Evolutionary conservation across 1,140 invertebrate species (phyloP).

Genomic region (Drosophila nikananu): DNA sequence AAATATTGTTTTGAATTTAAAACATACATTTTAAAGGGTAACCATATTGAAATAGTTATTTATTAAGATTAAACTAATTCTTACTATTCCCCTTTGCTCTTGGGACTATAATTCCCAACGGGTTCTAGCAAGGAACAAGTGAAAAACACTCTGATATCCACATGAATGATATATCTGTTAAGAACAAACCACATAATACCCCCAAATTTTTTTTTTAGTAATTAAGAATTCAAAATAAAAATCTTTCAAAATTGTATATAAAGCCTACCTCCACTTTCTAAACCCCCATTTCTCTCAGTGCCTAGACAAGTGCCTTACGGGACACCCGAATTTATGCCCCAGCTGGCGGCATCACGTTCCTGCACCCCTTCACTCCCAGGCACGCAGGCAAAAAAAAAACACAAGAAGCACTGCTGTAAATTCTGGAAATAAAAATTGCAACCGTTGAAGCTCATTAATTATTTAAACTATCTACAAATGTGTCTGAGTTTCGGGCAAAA

Average conservation of each 20-base stretch:
- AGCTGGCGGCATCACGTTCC: conserved; percentile 67
- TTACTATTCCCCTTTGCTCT: neutral
- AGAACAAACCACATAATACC: too few species aligned
- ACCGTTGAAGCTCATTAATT: conserved; percentile 73
- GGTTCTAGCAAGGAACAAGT: neutral
- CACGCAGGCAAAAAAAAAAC: conserved; percentile 3
- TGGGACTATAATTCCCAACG: neutral
- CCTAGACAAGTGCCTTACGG: conserved; percentile 19
- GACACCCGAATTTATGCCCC: conserved; percentile 70
- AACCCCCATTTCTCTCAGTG: conserved; percentile 11
- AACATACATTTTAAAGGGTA: neutral
- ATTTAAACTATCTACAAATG: conserved; percentile 82
- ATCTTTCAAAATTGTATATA: neutral
- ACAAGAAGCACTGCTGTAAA: conserved; percentile 38
- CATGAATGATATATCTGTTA: too few species aligned
- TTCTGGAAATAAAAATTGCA: conserved; percentile 60
- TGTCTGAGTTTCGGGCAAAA: conserved; percentile 48
- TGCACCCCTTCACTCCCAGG: conserved; percentile 16
- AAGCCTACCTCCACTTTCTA: too few species aligned
- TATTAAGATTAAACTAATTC: neutral
- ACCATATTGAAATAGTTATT: neutral
- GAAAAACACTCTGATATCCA: neutral
- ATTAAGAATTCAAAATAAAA: neutral
- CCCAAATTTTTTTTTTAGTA: neutral
- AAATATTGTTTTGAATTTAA: neutral